Conservation (phyloP, 2,113 vertebrate species). For the Tiliqua scincoides region DNA sequence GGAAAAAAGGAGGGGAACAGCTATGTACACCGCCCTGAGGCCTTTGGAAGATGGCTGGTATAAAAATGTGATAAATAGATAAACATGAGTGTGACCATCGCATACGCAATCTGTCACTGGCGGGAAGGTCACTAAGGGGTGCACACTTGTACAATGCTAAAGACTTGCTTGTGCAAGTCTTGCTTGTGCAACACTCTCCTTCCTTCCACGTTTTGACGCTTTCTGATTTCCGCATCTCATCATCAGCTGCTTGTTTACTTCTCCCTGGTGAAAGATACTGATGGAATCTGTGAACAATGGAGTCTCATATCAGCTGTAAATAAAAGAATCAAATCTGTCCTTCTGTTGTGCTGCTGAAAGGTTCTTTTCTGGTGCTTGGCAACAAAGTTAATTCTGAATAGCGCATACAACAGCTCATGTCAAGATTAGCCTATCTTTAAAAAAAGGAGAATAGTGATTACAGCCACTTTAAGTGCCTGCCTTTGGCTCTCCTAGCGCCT, state of each 20-base stretch:
- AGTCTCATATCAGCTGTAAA: constrained; percentile 8
- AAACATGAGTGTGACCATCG: too few species aligned
- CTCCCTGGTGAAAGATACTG: constrained; percentile 21
- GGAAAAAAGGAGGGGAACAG: too few species aligned
- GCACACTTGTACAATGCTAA: neutral
- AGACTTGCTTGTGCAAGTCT: neutral
- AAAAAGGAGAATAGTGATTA: neutral
- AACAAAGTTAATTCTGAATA: neutral
- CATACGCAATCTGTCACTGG: too few species aligned
- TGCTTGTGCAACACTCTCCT: neutral
- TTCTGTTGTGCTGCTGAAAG: neutral
- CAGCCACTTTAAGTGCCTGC: neutral
- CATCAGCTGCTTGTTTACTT: neutral
- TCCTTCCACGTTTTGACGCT: neutral
- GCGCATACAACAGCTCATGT: neutral
- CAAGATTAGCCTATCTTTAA: neutral
- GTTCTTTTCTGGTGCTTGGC: neutral
- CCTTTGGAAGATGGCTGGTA: too few species aligned
- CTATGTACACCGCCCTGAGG: too few species aligned
- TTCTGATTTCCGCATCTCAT: neutral
- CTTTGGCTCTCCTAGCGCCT: neutral
- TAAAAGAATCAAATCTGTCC: neutral
- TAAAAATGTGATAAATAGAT: too few species aligned
- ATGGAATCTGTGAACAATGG: neutral
- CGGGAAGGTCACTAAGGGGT: too few species aligned